Percentiles rank a stretch among this genome's conserved stretches.
phyloP scores from a whole-genome alignment of 2,797 vertebrate species.

The Myotis vivesi region DNA sequence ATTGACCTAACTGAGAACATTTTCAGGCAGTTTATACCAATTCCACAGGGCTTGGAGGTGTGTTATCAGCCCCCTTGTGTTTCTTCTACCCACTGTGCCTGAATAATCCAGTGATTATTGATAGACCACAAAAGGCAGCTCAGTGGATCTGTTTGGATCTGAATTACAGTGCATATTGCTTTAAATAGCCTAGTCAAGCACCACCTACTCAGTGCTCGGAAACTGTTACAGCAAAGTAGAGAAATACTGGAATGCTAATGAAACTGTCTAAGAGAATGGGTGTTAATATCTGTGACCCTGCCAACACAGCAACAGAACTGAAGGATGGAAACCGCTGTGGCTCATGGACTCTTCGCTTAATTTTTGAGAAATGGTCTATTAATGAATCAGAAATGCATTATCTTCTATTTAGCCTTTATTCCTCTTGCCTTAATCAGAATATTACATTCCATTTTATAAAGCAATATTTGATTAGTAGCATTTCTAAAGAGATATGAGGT shows the following conservation, averaged over 20 bases:
- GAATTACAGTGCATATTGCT: background rate
- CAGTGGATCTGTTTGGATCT: background rate
- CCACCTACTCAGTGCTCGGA: background rate
- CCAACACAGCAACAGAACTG: background rate
- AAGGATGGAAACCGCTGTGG: background rate
- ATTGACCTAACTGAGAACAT: background rate
- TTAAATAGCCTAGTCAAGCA: background rate
- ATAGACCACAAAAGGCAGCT: background rate
- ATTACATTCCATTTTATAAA: background rate
- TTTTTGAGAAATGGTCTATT: background rate
- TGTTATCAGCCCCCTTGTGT: background rate
- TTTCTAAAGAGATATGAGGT: background rate
- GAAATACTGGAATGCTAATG: background rate
- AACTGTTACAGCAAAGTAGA: background rate
- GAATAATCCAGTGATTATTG: background rate
- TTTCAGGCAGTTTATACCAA: background rate
- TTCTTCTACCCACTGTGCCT: background rate
- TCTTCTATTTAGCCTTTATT: background rate
- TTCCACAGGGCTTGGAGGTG: background rate
- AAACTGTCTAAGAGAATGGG: background rate
- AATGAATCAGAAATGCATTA: background rate
- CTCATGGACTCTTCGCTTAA: background rate
- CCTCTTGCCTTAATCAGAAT: background rate
- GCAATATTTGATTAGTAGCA: background rate
- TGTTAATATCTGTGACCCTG: background rate